Evolutionary conservation across 1,140 invertebrate species (phyloP).

Genomic region (Drosophila mayri): DNA sequence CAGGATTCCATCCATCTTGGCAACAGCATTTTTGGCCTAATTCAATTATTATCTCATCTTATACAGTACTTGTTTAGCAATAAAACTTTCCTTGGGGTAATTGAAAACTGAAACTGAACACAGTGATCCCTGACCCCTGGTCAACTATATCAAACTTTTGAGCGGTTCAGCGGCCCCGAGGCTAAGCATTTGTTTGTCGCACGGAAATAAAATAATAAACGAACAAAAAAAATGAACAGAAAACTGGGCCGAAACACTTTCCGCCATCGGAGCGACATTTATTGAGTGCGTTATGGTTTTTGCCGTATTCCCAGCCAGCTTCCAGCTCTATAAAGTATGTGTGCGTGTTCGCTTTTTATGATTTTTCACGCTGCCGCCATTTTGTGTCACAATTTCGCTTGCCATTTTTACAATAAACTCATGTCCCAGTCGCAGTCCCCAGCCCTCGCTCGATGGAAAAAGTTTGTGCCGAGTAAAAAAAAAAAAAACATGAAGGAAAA

Average conservation of each 20-base stretch:
- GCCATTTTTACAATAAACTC: slow-evolving; percentile 67
- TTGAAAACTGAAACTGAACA: slow-evolving; percentile 47
- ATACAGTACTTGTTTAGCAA: slow-evolving; percentile 18
- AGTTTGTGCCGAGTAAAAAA: slow-evolving; percentile 47
- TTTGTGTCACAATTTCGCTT: slow-evolving; percentile 76
- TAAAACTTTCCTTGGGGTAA: slow-evolving; percentile 42
- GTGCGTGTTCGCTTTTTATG: slow-evolving; percentile 58
- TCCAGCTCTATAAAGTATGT: slow-evolving; percentile 20
- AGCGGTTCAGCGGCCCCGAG: slow-evolving; percentile 34
- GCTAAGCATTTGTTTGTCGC: slow-evolving; percentile 64
- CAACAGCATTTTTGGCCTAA: slow-evolving; percentile 3
- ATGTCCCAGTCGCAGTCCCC: slow-evolving; percentile 13
- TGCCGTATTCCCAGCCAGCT: slow-evolving; percentile 35
- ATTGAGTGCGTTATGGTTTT: slow-evolving; percentile 77
- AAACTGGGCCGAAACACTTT: slow-evolving; percentile 24
- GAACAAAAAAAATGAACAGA: slow-evolving; percentile 7
- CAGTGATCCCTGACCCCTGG: slow-evolving; percentile 4
- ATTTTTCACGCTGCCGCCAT: slow-evolving; percentile 66
- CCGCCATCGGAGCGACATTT: slow-evolving; percentile 58
- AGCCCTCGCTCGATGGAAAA: slow-evolving; percentile 29
- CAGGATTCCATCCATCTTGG: background rate
- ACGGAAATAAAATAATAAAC: slow-evolving; percentile 20
- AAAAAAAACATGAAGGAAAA: slow-evolving; percentile 55
- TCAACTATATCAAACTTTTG: slow-evolving; percentile 18
- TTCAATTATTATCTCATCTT: slow-evolving; percentile 12